Percentiles rank a stretch among this genome's conserved stretches.
Evolutionary conservation across 2,888 invertebrate species (phyloP).

Genomic region (Thalpophila matura): DNA sequence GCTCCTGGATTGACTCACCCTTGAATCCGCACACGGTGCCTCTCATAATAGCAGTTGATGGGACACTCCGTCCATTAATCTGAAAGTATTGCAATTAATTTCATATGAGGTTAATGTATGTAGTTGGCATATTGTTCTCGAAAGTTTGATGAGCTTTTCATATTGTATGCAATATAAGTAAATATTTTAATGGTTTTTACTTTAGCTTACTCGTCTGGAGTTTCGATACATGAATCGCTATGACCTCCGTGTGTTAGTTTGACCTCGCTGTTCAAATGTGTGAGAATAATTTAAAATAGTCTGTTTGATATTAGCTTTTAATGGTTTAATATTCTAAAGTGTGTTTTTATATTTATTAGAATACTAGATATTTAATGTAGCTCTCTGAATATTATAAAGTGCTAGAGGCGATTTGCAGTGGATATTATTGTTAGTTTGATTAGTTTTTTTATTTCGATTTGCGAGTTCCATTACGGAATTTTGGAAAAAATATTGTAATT

Average conservation of each 20-base stretch:
- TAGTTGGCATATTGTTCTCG: constrained; percentile 21
- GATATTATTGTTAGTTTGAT: too few relatives aligned
- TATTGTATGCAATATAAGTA: constrained; percentile 13
- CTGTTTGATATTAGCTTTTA: constrained; percentile 1
- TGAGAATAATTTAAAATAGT: constrained; percentile 30
- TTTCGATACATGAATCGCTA: neutral
- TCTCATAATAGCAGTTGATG: neutral
- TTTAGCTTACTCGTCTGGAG: neutral
- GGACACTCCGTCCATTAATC: constrained; percentile 22
- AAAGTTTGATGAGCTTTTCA: constrained; percentile 26
- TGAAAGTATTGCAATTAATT: constrained; percentile 30
- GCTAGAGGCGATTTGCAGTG: too few relatives aligned
- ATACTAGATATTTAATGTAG: constrained; percentile 7
- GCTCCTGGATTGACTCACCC: neutral
- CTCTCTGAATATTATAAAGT: neutral
- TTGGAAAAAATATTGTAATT: too few relatives aligned
- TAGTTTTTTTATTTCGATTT: too few relatives aligned
- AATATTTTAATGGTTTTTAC: constrained; percentile 23
- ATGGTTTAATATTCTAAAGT: constrained; percentile 33
- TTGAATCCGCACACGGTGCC: neutral
- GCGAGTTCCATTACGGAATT: too few relatives aligned
- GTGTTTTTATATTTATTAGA: constrained; percentile 4
- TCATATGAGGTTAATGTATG: constrained; percentile 16
- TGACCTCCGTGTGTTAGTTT: constrained; percentile 1
- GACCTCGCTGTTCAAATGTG: constrained; percentile 12